These are phyloP conservation scores for Drosophila arawakana DNA, from an alignment of 1,140 invertebrate genomes.

Conservation along the genomic window DNA sequence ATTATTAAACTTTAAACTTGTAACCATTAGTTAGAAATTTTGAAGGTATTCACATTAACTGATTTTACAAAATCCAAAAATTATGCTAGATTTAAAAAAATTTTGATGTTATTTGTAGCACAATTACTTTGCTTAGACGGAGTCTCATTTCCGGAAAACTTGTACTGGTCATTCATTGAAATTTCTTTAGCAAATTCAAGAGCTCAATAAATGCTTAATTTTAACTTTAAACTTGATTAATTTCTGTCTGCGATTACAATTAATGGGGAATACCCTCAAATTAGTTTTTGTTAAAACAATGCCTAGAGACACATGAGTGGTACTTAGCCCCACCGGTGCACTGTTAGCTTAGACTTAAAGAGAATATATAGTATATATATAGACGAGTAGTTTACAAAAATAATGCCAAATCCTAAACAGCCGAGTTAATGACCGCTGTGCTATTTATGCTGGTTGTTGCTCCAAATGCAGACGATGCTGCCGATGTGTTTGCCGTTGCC, in stretches of 20 bases:
- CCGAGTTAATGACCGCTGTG: constrained; percentile 78
- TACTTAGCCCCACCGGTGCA: constrained; percentile 54
- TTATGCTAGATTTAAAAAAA: neutral
- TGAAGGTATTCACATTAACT: constrained; percentile 7
- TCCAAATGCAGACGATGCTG: constrained; percentile 68
- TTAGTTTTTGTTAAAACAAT: constrained; percentile 32
- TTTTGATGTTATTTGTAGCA: too few relatives aligned
- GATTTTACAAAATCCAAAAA: neutral
- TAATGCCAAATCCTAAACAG: constrained; percentile 59
- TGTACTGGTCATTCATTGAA: too few relatives aligned
- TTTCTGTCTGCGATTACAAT: neutral
- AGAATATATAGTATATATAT: constrained; percentile 20
- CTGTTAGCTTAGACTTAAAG: constrained; percentile 46
- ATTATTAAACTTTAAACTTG: constrained; percentile 48
- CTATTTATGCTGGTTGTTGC: constrained; percentile 61
- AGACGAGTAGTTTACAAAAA: constrained; percentile 50
- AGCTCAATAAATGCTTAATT: too few relatives aligned
- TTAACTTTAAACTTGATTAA: too few relatives aligned
- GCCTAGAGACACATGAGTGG: constrained; percentile 60
- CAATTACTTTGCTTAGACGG: too few relatives aligned
- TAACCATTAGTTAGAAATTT: constrained; percentile 33
- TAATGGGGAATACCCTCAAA: neutral
- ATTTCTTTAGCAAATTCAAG: too few relatives aligned
- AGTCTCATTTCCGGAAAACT: too few relatives aligned
- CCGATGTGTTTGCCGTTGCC: constrained; percentile 68